These are phyloP conservation scores for Amazona guildingii DNA, from an alignment of 2,113 vertebrate genomes.

Conservation along the genomic window DNA sequence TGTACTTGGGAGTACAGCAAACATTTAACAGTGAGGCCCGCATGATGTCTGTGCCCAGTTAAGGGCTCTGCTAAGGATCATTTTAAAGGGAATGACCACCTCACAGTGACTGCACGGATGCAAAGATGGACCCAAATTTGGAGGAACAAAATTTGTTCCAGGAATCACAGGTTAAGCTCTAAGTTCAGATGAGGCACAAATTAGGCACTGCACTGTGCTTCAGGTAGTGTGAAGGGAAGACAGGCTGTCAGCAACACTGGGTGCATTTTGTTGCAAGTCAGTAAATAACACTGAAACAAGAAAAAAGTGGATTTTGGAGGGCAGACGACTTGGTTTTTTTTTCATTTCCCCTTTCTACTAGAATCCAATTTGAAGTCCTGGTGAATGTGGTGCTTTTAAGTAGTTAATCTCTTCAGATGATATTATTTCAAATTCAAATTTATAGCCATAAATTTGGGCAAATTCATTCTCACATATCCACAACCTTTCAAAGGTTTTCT, in stretches of 20 bases:
- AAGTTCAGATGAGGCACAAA: not conserved
- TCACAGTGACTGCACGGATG: accelerated
- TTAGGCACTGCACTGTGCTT: not conserved
- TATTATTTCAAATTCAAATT: constrained; percentile 40
- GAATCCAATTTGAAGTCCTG: not conserved
- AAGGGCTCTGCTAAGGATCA: not conserved
- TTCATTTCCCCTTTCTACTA: not conserved
- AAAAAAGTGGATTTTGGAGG: not conserved
- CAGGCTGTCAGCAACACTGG: not conserved
- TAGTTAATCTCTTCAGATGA: not conserved
- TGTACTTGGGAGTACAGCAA: accelerated
- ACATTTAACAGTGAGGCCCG: not conserved
- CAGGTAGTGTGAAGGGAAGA: not conserved
- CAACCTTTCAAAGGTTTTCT: not conserved
- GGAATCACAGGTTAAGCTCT: not conserved
- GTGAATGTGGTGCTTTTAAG: not conserved
- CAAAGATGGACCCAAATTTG: not conserved
- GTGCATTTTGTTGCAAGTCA: not conserved
- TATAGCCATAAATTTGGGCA: not conserved
- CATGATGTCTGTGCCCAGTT: accelerated
- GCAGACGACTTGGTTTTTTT: not conserved
- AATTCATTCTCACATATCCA: not conserved
- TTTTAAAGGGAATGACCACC: not conserved
- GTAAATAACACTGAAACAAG: not conserved
- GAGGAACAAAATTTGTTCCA: not conserved